Evolutionary conservation across 2,797 vertebrate species (phyloP).

Genomic region (Paratrypauchen microcephalus): DNA sequence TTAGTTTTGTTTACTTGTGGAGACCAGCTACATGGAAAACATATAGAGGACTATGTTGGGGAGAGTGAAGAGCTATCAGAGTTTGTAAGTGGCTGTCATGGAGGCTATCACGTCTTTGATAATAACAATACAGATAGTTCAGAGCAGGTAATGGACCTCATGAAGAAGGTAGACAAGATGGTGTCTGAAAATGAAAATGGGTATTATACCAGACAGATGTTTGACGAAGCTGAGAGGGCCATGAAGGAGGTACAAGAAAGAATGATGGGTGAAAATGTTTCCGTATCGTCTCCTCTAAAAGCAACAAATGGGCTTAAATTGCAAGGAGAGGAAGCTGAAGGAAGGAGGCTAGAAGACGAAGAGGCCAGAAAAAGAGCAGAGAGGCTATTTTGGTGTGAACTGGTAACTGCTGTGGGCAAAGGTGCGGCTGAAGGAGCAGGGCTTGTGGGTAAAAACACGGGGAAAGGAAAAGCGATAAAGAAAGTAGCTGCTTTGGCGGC

Average conservation of each 20-base stretch:
- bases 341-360: constrained; percentile 48
- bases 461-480: constrained; percentile 61
- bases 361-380: constrained; percentile 67
- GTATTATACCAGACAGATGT: constrained; percentile 69
- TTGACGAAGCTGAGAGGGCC: constrained; percentile 57
- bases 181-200: constrained; percentile 62
- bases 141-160: constrained; percentile 65
- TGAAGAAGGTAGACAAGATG: constrained; percentile 67
- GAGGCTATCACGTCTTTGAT: constrained; percentile 70
- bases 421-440: constrained; percentile 77
- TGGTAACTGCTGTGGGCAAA: constrained; percentile 71
- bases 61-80: constrained; percentile 68
- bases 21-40: constrained; percentile 62
- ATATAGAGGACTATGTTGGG: constrained; percentile 59
- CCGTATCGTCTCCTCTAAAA: background rate
- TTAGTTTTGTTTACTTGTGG: constrained; percentile 75
- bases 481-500: constrained; percentile 70
- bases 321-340: constrained; percentile 21
- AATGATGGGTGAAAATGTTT: constrained; percentile 49
- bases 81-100: constrained; percentile 62
- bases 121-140: constrained; percentile 37
- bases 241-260: constrained; percentile 55
- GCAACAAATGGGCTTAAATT: background rate
- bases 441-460: constrained; percentile 65
- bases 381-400: constrained; percentile 77